Percentiles rank a stretch among this genome's conserved stretches.
phyloP scores from a whole-genome alignment of 2,797 vertebrate species.

The Crocidura indochinensis region DNA sequence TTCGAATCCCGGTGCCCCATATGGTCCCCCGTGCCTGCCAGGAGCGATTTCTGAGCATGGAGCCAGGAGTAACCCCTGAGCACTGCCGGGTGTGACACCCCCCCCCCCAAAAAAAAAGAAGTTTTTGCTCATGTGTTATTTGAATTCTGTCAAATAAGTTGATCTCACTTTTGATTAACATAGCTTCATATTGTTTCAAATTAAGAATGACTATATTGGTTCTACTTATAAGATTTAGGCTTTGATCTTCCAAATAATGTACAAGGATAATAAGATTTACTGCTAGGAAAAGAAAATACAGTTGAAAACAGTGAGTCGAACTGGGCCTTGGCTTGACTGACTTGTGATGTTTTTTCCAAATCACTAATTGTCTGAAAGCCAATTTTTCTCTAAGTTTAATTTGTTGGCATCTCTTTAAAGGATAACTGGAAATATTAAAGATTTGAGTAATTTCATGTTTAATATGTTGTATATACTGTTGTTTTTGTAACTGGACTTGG shows the following conservation, averaged over 20 bases:
- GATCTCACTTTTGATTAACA: constrained; percentile 47
- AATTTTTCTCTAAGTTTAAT: constrained; percentile 37
- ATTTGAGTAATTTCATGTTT: constrained; percentile 36
- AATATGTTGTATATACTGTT: constrained; percentile 10
- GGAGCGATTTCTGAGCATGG: no score
- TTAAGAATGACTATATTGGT: not conserved
- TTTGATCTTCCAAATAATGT: not conserved
- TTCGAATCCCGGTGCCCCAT: no score
- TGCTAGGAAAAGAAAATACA: constrained; percentile 11
- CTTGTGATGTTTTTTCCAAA: not conserved
- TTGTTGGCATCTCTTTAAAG: not conserved
- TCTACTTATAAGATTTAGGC: constrained; percentile 34
- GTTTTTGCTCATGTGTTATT: constrained; percentile 14
- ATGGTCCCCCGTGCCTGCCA: no score
- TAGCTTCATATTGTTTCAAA: constrained; percentile 64
- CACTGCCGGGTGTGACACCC: no score
- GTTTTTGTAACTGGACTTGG: not conserved
- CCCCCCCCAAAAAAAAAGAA: no score
- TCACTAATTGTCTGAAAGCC: not conserved
- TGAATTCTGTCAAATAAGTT: constrained; percentile 21
- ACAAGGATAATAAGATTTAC: not conserved
- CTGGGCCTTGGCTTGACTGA: not conserved
- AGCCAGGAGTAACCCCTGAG: no score
- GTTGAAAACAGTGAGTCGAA: constrained; percentile 10
- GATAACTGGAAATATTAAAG: not conserved